Conservation (phyloP, 2,113 vertebrate species). For the Terrapene triunguis region DNA sequence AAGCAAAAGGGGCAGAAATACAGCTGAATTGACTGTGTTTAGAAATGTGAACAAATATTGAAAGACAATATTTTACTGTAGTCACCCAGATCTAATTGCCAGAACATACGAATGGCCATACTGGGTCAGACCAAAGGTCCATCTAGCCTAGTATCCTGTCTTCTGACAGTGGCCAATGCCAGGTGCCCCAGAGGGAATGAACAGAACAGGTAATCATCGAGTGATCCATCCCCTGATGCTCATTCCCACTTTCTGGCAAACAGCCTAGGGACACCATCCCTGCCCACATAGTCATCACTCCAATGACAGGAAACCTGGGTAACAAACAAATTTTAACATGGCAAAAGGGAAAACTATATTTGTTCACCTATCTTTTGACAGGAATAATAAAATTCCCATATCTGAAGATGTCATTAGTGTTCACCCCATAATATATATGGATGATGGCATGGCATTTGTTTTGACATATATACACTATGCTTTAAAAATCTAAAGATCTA, state of each 20-base stretch:
- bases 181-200: no score
- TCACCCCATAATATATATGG: background rate
- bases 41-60: background rate
- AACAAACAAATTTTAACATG: conserved; percentile 24
- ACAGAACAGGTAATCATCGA: no score
- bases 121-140: no score
- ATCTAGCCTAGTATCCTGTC: no score
- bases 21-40: background rate
- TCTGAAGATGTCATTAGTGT: background rate
- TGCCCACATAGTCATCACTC: conserved; percentile 3
- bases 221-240: no score
- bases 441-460: background rate
- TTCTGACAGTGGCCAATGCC: no score
- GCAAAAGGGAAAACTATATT: conserved; percentile 20
- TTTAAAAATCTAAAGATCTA: background rate
- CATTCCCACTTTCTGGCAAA: no score
- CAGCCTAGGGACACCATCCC: no score
- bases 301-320: conserved; percentile 28
- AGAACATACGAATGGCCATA: background rate
- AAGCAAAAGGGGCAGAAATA: background rate
- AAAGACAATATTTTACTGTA: background rate
- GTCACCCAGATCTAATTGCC: background rate
- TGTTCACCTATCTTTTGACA: conserved; percentile 14
- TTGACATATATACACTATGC: background rate
- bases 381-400: background rate